These are phyloP conservation scores for Alethe diademata DNA, from an alignment of 2,113 vertebrate genomes.

Conservation along the genomic window DNA sequence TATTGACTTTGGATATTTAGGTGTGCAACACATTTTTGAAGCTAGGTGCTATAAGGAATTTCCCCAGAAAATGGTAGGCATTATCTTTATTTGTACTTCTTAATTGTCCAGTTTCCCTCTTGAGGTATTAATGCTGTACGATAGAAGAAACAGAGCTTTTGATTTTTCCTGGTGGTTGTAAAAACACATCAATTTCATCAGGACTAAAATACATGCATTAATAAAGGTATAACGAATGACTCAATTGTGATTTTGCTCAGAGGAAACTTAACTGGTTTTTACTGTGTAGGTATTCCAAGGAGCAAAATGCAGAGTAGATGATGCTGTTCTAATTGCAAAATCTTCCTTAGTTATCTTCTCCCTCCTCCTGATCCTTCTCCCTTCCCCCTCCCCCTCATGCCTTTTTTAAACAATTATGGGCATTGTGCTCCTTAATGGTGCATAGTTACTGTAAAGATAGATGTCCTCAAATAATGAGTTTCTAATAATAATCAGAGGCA, in stretches of 20 bases:
- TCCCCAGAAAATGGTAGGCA: background rate
- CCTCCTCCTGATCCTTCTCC: conserved; percentile 15
- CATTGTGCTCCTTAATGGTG: conserved; percentile 45
- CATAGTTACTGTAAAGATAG: conserved; percentile 54
- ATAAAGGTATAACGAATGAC: background rate
- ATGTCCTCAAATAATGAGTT: conserved; percentile 55
- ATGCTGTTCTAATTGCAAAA: conserved; percentile 27
- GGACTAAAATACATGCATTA: background rate
- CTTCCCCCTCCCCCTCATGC: background rate
- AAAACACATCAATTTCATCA: background rate
- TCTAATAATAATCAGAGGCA: conserved; percentile 57
- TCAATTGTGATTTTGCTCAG: background rate
- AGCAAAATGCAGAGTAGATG: background rate
- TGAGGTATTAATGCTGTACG: background rate
- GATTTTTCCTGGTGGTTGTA: background rate
- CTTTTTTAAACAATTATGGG: conserved; percentile 47
- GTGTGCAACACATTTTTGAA: background rate
- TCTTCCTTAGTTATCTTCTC: conserved; percentile 21
- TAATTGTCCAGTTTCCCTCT: background rate
- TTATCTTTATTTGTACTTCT: background rate
- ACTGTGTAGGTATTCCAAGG: background rate
- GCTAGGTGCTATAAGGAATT: background rate
- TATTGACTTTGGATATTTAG: background rate
- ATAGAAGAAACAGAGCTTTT: background rate
- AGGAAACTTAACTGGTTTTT: background rate